Evolutionary conservation across 2,797 vertebrate species (phyloP), one percentile per base, ranked within the genome.

Genomic region (Lophotriccus pileatus): DNA sequence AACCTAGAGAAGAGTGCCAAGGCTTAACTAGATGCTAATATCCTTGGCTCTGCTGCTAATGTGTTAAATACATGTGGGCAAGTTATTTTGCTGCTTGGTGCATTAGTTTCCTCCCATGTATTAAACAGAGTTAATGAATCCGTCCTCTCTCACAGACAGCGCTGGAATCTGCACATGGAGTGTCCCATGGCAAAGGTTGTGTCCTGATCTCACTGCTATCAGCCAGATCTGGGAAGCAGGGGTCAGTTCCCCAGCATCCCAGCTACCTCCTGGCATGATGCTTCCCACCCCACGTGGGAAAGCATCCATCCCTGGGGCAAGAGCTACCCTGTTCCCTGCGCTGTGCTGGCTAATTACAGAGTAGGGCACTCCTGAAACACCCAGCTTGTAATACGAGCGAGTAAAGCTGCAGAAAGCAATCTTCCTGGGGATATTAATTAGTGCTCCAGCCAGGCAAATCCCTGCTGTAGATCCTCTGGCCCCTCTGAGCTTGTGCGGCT

Each of bases 21-120:
- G 90, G 63, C 87, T 92, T 93, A 72, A 84, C 58, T 9, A 83
- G 64, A 66, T 68, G 77, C 36, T 90, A 39, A 85, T 93, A 78
- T 87, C 52, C 70, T 89, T 89, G 89, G 69, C 84, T 86, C 25
- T 86, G 73, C 53, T 88, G 73, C 63, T 90, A 13, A 36, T 52
- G 39, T 41, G 20, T 49, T 77, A 52, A 81, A 70, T 80, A 41
- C 9, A 25, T 3, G 52, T 37, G 79, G 56, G 88, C 76, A 91
- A 80, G 41, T 70, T 78, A 9, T 46, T 90, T 80, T 88, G 28
- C 62, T 84, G 53, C 69, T 90, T 39, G 23, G 60, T 80, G 56
- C 41, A 1, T 83, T 69, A 7, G 32, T 94, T 94, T 91, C 85
- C 50, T 91, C 84, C 47, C 0, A 0, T 55, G 64, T 34, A 14